Base-by-base conservation (phyloP, 1,140 invertebrate species). In the Ostrea denselamellosa region DNA sequence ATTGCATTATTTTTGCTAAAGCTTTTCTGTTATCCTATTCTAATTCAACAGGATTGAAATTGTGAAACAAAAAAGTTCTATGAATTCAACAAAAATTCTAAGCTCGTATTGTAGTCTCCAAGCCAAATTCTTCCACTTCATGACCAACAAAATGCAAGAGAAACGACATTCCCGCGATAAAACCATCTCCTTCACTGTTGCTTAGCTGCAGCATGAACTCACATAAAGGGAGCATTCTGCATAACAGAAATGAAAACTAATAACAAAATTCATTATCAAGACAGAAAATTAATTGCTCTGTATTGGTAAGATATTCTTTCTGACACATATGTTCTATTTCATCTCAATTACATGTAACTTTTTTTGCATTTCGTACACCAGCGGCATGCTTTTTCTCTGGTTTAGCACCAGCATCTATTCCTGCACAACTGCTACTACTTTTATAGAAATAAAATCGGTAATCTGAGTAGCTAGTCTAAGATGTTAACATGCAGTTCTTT, bases 401-500 rank as follows among this genome's bases (percentile, higher is more conserved):
- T 14, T 83, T 52, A 83, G 51, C 82, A 83, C 52, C 44, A 83
- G 34, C n/a, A n/a, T 83, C 44, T 83, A 53, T n/a, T 14, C 12
- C 52, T 83, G 82, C 17, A 52, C n/a, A 19, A 7, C 44, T 54
- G 52, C 44, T 52, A 83, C 44, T 52, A 14, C 82, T 53, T 52
- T 83, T 51, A 8, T 34, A 19, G 19, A 52, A 52, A 25, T 52
- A 83, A 83, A 17, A 53, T 25, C 28, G 68, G 14, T 77, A 28
- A 77, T 77, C 28, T 77, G 68, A 77, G 10, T 28, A 34, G 25
- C 68, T 77, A 77, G 68, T 77, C 68, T 77, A 77, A 28, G 14
- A 17, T 77, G 68, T 77, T 77, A 77, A 77, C 68, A 77, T 77
- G 68, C 68, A 77, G 52, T 83, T 83, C 44, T 83, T n/a, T 83